These are phyloP conservation scores for Epirrhoe alternata DNA, from an alignment of 2,888 invertebrate species.

Conservation along the genomic window DNA sequence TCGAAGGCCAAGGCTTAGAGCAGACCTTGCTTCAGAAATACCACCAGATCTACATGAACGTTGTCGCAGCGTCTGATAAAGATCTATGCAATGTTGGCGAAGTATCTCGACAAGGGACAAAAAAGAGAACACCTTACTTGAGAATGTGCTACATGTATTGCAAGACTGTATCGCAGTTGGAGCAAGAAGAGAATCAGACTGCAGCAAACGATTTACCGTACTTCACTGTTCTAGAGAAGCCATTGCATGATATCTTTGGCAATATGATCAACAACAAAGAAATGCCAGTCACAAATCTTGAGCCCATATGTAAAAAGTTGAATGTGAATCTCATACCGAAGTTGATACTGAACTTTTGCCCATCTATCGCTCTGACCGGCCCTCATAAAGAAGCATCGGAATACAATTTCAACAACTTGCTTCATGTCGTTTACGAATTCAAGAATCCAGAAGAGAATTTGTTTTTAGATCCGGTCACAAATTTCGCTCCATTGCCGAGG, in stretches of 20 bases:
- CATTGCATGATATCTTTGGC: conserved; percentile 86
- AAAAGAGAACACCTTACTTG: conserved; percentile 77
- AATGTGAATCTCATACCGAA: conserved; percentile 91
- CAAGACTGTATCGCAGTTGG: conserved; percentile 83
- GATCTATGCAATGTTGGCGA: conserved; percentile 75
- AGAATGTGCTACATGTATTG: conserved; percentile 85
- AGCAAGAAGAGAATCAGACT: conserved; percentile 65
- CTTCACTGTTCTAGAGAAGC: conserved; percentile 81
- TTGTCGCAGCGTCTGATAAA: conserved; percentile 77
- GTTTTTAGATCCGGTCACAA: conserved; percentile 74
- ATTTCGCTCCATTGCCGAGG: conserved; percentile 73
- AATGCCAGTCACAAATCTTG: conserved; percentile 88
- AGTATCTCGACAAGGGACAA: conserved; percentile 67
- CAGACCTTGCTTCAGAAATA: conserved; percentile 71
- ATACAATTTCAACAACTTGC: conserved; percentile 69
- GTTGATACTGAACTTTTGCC: conserved; percentile 89
- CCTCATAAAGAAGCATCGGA: conserved; percentile 70
- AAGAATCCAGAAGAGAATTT: conserved; percentile 78
- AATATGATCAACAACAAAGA: conserved; percentile 88
- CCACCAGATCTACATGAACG: conserved; percentile 81
- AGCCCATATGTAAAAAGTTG: conserved; percentile 87
- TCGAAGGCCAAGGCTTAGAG: conserved; percentile 57
- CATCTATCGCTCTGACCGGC: conserved; percentile 83
- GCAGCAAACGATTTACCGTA: conserved; percentile 68
- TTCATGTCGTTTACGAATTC: conserved; percentile 74